These are phyloP conservation scores for Brachionus koreanus DNA, from an alignment of 1,140 invertebrate genomes.

Conservation along the genomic window DNA sequence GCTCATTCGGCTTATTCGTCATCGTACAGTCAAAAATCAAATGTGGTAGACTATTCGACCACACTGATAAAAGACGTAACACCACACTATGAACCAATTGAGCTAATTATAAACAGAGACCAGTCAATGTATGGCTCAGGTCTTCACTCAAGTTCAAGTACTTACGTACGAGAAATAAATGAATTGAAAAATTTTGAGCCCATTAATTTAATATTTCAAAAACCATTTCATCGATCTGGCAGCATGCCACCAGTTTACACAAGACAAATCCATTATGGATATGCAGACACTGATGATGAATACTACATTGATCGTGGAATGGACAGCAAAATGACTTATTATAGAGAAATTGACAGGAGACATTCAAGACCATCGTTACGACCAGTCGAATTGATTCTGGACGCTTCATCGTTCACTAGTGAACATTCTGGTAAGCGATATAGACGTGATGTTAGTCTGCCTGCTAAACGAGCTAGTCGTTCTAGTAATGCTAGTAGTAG, in stretches of 20 bases:
- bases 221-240: slow-evolving; percentile 15
- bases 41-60: slow-evolving; percentile 32
- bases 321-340: slow-evolving; percentile 24
- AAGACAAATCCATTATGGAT: neutral
- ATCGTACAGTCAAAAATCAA: neutral
- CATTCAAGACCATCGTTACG: neutral
- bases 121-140: neutral
- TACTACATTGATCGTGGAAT: neutral
- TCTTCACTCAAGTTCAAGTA: neutral
- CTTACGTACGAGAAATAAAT: slow-evolving; percentile 29
- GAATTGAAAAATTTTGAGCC: neutral
- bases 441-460: slow-evolving; percentile 41
- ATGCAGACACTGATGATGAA: slow-evolving; percentile 27
- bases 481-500: neutral
- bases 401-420: neutral
- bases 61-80: slow-evolving; percentile 23
- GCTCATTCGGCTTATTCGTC: neutral
- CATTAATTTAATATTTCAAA: slow-evolving; percentile 30
- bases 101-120: slow-evolving; percentile 27
- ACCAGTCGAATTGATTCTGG: slow-evolving; percentile 28
- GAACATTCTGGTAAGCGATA: neutral
- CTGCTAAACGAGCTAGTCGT: neutral
- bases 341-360: neutral
- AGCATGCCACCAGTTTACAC: slow-evolving; percentile 20
- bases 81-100: slow-evolving; percentile 18